Conservation (phyloP, 2,797 vertebrate species). For the Melanotaenia pygmaea region DNA sequence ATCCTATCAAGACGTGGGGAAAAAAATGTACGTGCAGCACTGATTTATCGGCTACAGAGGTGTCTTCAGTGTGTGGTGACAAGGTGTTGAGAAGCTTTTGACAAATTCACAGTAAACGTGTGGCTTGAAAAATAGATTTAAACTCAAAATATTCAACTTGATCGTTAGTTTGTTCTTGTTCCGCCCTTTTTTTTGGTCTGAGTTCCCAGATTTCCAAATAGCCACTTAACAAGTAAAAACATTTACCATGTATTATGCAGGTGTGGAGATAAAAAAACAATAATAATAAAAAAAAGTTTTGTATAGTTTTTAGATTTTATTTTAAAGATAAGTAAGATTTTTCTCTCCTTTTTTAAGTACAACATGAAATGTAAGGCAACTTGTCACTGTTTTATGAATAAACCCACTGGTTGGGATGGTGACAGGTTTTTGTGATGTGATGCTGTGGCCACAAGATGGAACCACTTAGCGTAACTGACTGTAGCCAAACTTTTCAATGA, state of each 20-base stretch:
- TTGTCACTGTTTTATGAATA: no score
- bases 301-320: no score
- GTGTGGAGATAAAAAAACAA: no score
- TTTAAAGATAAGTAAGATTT: no score
- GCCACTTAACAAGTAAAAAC: no score
- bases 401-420: neutral
- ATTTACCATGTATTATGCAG: no score
- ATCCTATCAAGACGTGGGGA: neutral
- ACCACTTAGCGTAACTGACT: slow-evolving; percentile 8
- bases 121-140: neutral
- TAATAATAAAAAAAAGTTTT: no score
- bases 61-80: neutral
- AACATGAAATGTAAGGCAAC: no score
- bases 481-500: neutral
- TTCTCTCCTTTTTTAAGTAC: no score
- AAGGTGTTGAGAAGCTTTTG: neutral
- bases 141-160: neutral
- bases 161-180: neutral
- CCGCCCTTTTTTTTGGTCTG: no score
- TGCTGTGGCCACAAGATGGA: slow-evolving; percentile 44
- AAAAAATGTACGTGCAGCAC: neutral
- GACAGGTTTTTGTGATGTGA: neutral
- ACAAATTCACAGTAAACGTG: neutral
- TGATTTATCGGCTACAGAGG: neutral
- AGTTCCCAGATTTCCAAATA: neutral